Evolutionary conservation across 37 sponge, comb jelly and placozoan species (phyloP).

Genomic region (Aplysina aerophoba): DNA sequence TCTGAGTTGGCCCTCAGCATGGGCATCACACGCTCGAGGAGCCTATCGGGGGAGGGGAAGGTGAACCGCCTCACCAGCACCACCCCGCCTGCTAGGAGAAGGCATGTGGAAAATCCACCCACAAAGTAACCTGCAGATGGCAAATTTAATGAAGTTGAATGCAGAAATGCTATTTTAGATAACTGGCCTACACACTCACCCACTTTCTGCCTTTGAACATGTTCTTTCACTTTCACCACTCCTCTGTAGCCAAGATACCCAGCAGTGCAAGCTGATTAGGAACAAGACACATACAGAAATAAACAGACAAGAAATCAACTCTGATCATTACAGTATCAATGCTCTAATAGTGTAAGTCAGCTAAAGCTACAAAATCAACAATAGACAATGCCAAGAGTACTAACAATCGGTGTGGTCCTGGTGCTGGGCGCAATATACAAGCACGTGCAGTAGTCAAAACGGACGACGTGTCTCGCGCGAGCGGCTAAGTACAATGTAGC

Average conservation of each 20-base stretch:
- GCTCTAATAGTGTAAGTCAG: too few species aligned
- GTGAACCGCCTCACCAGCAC: slow-evolving; percentile 14
- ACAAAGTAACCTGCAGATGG: neutral
- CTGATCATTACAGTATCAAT: too few species aligned
- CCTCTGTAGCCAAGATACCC: slow-evolving; percentile 15
- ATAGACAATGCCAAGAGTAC: too few species aligned
- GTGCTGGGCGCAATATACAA: too few species aligned
- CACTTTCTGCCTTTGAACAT: slow-evolving; percentile 29
- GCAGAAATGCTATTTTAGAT: neutral
- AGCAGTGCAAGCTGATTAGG: neutral
- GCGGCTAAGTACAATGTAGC: too few species aligned
- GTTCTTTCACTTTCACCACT: neutral
- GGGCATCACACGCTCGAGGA: slow-evolving; percentile 37
- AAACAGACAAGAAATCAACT: too few species aligned
- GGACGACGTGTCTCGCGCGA: too few species aligned
- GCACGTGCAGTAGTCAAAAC: too few species aligned
- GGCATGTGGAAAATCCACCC: slow-evolving; percentile 23
- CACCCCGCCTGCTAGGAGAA: neutral
- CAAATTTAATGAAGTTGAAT: neutral
- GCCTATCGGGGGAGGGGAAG: slow-evolving; percentile 28
- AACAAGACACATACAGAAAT: too few species aligned
- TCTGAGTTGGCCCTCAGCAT: slow-evolving; percentile 55
- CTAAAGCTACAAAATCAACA: too few species aligned
- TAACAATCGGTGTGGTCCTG: too few species aligned
- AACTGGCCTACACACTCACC: slow-evolving; percentile 23